Evolutionary conservation across 1,140 invertebrate genomes (phyloP).

Genomic region (Drosophila malerkotliana): DNA sequence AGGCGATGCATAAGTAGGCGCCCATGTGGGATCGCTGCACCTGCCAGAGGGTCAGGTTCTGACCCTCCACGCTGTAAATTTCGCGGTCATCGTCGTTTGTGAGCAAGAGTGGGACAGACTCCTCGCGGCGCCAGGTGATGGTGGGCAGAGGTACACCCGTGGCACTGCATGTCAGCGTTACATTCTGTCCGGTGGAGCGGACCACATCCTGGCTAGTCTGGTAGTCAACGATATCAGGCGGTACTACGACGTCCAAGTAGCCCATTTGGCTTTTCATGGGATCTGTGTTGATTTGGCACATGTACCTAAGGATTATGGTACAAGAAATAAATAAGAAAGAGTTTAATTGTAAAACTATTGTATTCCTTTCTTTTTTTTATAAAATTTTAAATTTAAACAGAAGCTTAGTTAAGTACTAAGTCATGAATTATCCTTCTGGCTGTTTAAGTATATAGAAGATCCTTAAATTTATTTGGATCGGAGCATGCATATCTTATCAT

Average conservation of each 20-base stretch:
- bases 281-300: slow-evolving; percentile 96
- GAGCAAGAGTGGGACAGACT: slow-evolving; percentile 85
- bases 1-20: slow-evolving; percentile 85
- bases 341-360: no score
- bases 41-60: slow-evolving; percentile 83
- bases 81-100: slow-evolving; percentile 24
- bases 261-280: slow-evolving; percentile 95
- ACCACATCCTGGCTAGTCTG: slow-evolving; percentile 90
- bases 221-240: slow-evolving; percentile 90
- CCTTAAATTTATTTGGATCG: no score
- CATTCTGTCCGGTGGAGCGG: slow-evolving; percentile 89
- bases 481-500: no score
- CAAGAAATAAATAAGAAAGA: no score
- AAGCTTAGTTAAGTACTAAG: no score
- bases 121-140: slow-evolving; percentile 89
- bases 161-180: slow-evolving; percentile 90
- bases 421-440: no score
- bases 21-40: slow-evolving; percentile 84
- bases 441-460: no score
- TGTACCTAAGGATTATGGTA: slow-evolving; percentile 77
- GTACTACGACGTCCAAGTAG: slow-evolving; percentile 94
- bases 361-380: no score
- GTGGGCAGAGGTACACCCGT: slow-evolving; percentile 88
- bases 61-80: slow-evolving; percentile 83
- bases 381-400: no score